Evolutionary conservation across 2,888 invertebrate species (phyloP), one percentile per base, ranked within the genome.

Genomic region (Drosophila flavopinicola): DNA sequence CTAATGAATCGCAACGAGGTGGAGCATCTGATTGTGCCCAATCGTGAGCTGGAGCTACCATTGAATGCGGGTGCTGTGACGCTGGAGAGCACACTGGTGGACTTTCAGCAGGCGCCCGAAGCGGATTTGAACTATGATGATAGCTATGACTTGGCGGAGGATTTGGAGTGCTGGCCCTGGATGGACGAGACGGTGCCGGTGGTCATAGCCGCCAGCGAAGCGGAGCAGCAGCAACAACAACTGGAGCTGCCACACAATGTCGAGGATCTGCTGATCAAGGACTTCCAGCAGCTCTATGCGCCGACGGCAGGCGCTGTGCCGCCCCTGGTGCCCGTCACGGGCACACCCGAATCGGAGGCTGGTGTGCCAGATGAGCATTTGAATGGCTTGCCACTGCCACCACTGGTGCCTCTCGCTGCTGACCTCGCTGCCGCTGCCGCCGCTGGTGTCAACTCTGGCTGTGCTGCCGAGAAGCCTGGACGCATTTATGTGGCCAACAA

Each of bases 1-100:
- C 73, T 91, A 27, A 90, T 91, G 90, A 90, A 91, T 33, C 88
- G 90, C 53, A 91, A 87, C 51, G 90, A 91, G 47, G 90, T 91
- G 15, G 89, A 90, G 72, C 90, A 90, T 57, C 61, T 91, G 9
- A 90, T 91, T 42, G 90, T 89, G 11, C 90, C 91, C 0, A 79
- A 90, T 63, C 73, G 89, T 4, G 89, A 89, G 17, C 47, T 74
- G 17, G 78, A 80, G 15, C 37, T 80, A 11, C 58, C 73, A 0
- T 20, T 69, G 4, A 57, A 53, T 25, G 23, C 37, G 0, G 3
- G 57, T 0, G 39, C 44, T 1, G 48, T 38, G 1, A 13, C 63
- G 2, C 17, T 71, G 30, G 57, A 63, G 30, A 25, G 63, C 0
- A 49, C 70, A 0, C 42, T 71, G 9, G 53, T 71, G 0, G 57